These are phyloP conservation scores for Agonum fuliginosum DNA, from an alignment of 2,888 invertebrate genomes.

Conservation along the genomic window DNA sequence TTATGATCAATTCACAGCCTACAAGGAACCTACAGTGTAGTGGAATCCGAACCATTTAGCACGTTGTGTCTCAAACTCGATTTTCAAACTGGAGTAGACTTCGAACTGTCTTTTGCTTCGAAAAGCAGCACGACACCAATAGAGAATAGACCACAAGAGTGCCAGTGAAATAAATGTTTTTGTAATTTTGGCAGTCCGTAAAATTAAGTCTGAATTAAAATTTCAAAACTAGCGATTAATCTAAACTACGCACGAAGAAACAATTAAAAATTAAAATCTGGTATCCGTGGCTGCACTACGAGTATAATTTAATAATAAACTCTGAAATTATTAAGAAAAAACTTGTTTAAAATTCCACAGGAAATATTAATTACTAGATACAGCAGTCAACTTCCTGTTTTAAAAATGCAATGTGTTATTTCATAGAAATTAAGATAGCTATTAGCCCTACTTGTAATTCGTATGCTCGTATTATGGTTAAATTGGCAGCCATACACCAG, in stretches of 20 bases:
- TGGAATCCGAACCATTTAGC: no score
- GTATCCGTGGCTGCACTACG: conserved; percentile 3
- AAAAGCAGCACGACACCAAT: no score
- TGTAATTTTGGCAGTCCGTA: background rate
- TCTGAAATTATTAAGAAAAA: conserved; percentile 39
- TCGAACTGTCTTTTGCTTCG: no score
- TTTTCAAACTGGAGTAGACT: no score
- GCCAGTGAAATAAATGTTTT: no score
- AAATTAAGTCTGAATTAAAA: conserved; percentile 5
- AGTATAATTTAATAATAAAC: conserved; percentile 43
- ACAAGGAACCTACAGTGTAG: no score
- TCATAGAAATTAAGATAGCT: conserved; percentile 40
- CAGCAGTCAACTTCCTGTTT: conserved; percentile 25
- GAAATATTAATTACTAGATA: conserved; percentile 37
- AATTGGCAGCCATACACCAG: conserved; percentile 37
- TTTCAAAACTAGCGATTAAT: background rate
- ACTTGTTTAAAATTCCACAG: conserved; percentile 35
- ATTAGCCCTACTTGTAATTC: conserved; percentile 33
- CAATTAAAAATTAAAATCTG: conserved; percentile 34
- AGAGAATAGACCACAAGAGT: no score
- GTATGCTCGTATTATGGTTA: conserved; percentile 39
- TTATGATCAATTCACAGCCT: no score
- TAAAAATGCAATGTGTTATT: conserved; percentile 45
- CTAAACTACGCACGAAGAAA: background rate
- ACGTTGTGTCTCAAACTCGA: no score